These are phyloP conservation scores for Amiota minor DNA, from an alignment of 2,888 invertebrate genomes.

Conservation along the genomic window DNA sequence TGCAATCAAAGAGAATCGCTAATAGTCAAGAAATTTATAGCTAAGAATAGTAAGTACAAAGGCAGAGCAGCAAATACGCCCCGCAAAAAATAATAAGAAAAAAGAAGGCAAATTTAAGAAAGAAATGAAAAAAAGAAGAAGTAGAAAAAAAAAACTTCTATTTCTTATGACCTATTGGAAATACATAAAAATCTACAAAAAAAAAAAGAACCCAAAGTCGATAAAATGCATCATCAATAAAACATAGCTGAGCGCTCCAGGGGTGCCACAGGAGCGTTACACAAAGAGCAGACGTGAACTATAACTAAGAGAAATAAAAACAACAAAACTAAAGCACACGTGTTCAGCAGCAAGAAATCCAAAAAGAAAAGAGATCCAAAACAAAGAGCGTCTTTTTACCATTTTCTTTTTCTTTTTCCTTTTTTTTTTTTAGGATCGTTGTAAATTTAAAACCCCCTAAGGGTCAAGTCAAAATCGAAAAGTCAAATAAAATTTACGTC, in stretches of 20 bases:
- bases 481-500: not conserved
- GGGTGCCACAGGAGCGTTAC: constrained; percentile 53
- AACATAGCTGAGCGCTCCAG: constrained; percentile 51
- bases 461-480: constrained; percentile 9
- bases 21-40: not conserved
- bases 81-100: constrained; percentile 5
- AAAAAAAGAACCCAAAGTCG: not conserved
- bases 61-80: constrained; percentile 33
- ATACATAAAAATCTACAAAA: constrained; percentile 12
- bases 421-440: constrained; percentile 8
- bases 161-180: constrained; percentile 2
- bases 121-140: too few relatives aligned
- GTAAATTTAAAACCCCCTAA: constrained; percentile 8
- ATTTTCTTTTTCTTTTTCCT: constrained; percentile 35
- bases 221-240: constrained; percentile 55
- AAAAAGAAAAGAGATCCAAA: constrained; percentile 46
- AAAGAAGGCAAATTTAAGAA: constrained; percentile 20
- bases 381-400: not conserved
- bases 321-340: constrained; percentile 53
- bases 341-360: constrained; percentile 62
- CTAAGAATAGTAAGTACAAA: not conserved
- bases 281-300: constrained; percentile 29
- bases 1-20: not conserved
- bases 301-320: constrained; percentile 33
- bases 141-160: too few relatives aligned